phyloP scores from a whole-genome alignment of 2,888 invertebrate species.

The Nomada flava region DNA sequence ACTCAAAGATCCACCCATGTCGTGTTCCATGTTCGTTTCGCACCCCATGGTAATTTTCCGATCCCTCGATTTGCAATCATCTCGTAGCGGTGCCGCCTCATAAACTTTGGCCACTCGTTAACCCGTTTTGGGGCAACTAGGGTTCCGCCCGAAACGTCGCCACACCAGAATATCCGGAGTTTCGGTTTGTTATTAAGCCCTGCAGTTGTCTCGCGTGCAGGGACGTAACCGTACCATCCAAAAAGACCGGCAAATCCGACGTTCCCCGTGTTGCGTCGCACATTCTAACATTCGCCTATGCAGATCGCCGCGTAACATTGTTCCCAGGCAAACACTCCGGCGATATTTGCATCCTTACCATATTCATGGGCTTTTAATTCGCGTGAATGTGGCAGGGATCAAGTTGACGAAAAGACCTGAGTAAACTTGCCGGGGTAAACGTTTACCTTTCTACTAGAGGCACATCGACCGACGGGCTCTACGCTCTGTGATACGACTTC shows the following conservation, averaged over 20 bases:
- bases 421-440: slow-evolving; percentile 54
- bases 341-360: slow-evolving; percentile 77
- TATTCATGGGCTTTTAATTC: slow-evolving; percentile 81
- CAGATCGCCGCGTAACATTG: slow-evolving; percentile 75
- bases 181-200: slow-evolving; percentile 66
- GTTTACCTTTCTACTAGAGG: slow-evolving; percentile 21
- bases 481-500: slow-evolving; percentile 56
- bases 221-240: slow-evolving; percentile 21
- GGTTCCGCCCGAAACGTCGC: slow-evolving; percentile 35
- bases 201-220: slow-evolving; percentile 41
- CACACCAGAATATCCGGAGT: slow-evolving; percentile 50
- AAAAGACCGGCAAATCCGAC: slow-evolving; percentile 17
- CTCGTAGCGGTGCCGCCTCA: slow-evolving; percentile 28
- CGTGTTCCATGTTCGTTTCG: background rate
- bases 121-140: slow-evolving; percentile 56
- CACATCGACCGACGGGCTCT: background rate
- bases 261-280: slow-evolving; percentile 17
- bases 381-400: slow-evolving; percentile 51
- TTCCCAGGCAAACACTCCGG: slow-evolving; percentile 76
- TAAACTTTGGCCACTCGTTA: slow-evolving; percentile 57
- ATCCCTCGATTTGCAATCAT: slow-evolving; percentile 29
- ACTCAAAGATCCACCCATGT: slow-evolving; percentile 1
- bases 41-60: background rate
- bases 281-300: slow-evolving; percentile 70
- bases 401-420: slow-evolving; percentile 46